A percentile compares a stretch with the other conserved stretches of the same genome.
Evolutionary conservation across 1,140 invertebrate species (phyloP).

Genomic region (Anastatus disparis): DNA sequence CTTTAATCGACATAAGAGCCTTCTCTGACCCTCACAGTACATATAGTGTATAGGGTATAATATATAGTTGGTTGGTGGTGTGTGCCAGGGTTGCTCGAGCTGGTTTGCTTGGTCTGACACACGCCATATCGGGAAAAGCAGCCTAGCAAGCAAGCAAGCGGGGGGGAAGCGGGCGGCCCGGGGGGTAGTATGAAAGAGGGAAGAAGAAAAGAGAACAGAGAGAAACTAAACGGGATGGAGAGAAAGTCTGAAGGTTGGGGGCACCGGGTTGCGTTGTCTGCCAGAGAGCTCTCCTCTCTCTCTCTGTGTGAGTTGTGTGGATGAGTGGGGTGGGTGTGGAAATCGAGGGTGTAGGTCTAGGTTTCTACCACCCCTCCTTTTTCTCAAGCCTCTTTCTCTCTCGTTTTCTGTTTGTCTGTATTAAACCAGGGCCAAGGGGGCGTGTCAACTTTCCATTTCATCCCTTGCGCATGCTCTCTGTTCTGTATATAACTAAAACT

Average conservation of each 20-base stretch:
- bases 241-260: conserved; percentile 58
- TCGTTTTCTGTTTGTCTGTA: background rate
- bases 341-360: conserved; percentile 62
- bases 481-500: no score
- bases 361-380: conserved; percentile 54
- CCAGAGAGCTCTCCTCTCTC: no score
- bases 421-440: conserved; percentile 28
- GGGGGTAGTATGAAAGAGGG: background rate
- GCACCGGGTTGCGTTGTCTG: conserved; percentile 61
- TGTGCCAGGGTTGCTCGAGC: background rate
- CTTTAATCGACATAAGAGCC: background rate
- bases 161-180: background rate
- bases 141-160: no score
- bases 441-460: conserved; percentile 59
- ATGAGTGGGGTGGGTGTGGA: conserved; percentile 54
- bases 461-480: conserved; percentile 44
- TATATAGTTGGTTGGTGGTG: background rate
- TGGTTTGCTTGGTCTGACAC: background rate
- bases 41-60: no score
- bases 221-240: background rate
- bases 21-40: no score
- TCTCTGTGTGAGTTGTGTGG: no score
- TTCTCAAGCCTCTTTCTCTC: conserved; percentile 20
- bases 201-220: background rate
- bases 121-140: background rate